phyloP scores from a whole-genome alignment of 1,140 invertebrate species.

The Drosophila lacteicornis region DNA sequence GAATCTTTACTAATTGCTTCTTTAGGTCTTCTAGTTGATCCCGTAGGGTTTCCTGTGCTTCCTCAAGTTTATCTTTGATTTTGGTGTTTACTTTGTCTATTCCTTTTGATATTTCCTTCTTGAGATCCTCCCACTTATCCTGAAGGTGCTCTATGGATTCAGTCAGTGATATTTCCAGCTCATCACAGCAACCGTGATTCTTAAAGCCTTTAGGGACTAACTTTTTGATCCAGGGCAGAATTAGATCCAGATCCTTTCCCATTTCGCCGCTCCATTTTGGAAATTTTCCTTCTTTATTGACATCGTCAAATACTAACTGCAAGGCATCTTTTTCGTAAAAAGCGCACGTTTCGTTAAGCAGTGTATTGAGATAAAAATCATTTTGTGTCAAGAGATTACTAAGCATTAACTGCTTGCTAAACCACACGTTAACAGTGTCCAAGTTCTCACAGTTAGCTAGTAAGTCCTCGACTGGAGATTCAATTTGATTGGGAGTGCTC shows the following conservation, averaged over 20 bases:
- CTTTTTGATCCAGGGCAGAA: constrained; percentile 28
- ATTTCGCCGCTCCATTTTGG: constrained; percentile 24
- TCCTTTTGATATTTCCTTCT: background rate
- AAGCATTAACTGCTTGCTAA: constrained; percentile 28
- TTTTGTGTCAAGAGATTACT: background rate
- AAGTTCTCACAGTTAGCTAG: constrained; percentile 7
- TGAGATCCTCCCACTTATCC: background rate
- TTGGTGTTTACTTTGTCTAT: background rate
- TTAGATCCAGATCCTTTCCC: constrained; percentile 34
- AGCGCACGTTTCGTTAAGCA: constrained; percentile 13
- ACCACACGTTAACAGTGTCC: constrained; percentile 33
- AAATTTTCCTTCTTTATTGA: constrained; percentile 2
- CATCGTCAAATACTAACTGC: constrained; percentile 10
- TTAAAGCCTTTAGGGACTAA: constrained; percentile 1
- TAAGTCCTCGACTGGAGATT: background rate
- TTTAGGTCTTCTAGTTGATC: constrained; percentile 9
- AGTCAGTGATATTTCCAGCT: background rate
- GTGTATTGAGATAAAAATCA: background rate
- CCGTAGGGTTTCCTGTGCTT: constrained; percentile 1
- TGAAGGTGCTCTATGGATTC: constrained; percentile 5
- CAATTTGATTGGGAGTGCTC: background rate
- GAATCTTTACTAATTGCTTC: constrained; percentile 5
- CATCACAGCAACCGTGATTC: constrained; percentile 38
- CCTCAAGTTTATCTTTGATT: background rate
- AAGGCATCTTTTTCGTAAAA: constrained; percentile 43